Evolutionary conservation across 2,888 invertebrate species (phyloP).

Genomic region (Drosophila bunnanda): DNA sequence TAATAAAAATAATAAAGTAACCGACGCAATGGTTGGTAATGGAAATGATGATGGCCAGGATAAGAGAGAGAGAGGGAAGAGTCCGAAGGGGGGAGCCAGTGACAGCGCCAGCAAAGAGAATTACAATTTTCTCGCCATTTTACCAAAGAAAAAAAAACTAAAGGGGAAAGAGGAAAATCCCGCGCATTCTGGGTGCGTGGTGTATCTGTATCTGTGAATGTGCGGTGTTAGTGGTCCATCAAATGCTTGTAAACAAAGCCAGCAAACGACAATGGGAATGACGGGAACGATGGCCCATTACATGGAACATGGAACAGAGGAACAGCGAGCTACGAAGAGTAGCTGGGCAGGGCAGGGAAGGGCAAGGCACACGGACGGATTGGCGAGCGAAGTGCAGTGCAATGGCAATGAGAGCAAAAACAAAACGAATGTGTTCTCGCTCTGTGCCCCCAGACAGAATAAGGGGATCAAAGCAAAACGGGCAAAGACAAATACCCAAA

Average conservation of each 20-base stretch:
- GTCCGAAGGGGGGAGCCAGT: constrained; percentile 27
- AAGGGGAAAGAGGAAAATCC: constrained; percentile 49
- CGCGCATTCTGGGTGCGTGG: constrained; percentile 61
- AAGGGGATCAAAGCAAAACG: constrained; percentile 76
- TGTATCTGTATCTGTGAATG: constrained; percentile 40
- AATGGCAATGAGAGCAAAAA: constrained; percentile 76
- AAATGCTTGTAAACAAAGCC: constrained; percentile 79
- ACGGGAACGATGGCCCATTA: constrained; percentile 40
- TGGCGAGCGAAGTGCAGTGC: constrained; percentile 77
- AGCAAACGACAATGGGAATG: constrained; percentile 67
- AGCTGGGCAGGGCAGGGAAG: constrained; percentile 1
- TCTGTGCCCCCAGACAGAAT: constrained; percentile 66
- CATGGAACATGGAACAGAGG: constrained; percentile 27
- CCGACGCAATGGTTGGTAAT: constrained; percentile 56
- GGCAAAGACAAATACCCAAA: constrained; percentile 56
- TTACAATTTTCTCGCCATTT: constrained; percentile 80
- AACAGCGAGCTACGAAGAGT: not conserved
- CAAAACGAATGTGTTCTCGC: constrained; percentile 44
- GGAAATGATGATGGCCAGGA: constrained; percentile 52
- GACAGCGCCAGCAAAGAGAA: constrained; percentile 59
- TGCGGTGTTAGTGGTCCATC: constrained; percentile 77
- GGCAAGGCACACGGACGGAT: constrained; percentile 32
- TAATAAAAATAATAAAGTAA: constrained; percentile 66
- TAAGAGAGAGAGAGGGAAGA: constrained; percentile 32
- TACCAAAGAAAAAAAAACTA: not conserved